Base-by-base conservation (phyloP, 2,113 vertebrate genomes). In the Ailuropoda melanoleuca region DNA sequence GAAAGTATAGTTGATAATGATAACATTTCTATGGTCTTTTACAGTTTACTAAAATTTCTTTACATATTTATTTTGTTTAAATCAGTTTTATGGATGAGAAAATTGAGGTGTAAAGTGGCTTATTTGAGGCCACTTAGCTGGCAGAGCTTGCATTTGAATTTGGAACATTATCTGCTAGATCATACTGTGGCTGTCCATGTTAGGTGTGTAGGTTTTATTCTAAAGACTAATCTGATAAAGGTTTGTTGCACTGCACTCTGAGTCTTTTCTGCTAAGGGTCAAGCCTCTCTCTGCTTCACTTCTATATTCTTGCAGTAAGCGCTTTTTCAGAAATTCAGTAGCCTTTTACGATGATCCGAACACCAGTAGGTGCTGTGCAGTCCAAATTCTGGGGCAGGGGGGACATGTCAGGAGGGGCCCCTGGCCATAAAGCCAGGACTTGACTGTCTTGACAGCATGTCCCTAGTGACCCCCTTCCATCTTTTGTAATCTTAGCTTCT, bases 271-370 rank as follows among this genome's bases (percentile, higher is more conserved):
- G 66, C 82, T 83, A 83, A 92, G 48, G 75, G 48, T 53, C 43
- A 62, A 50, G 48, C 56, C 26, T 95, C 31, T 66, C 55, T 89
- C 26, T n/a, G 64, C 88, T 90, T 34, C 34, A 90, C 46, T 50
- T 92, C 39, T 95, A n/a, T 58, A 3, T 97, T 97, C 96, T 85
- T 93, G 29, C 62, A 43, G 87, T 62, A 10, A 56, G 74, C 46
- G 37, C 46, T 58, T 93, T 80, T 83, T 48, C 68, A 81, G 81
- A 88, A 90, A 26, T 37, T 89, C 31, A 37, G 34, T 72, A 87
- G 88, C 46, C 34, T 23, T 70, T 81, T 75, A 53, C 60, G 39
- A 81, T 37, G 39, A 68, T 88, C n/a, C 53, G 26, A 56, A 58
- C 12, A 31, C 56, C 13, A 46, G 2, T 5, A 64, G 11, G 74